These are phyloP conservation scores for Drosophila tsacasi DNA, from an alignment of 1,140 invertebrate species.

Conservation along the genomic window DNA sequence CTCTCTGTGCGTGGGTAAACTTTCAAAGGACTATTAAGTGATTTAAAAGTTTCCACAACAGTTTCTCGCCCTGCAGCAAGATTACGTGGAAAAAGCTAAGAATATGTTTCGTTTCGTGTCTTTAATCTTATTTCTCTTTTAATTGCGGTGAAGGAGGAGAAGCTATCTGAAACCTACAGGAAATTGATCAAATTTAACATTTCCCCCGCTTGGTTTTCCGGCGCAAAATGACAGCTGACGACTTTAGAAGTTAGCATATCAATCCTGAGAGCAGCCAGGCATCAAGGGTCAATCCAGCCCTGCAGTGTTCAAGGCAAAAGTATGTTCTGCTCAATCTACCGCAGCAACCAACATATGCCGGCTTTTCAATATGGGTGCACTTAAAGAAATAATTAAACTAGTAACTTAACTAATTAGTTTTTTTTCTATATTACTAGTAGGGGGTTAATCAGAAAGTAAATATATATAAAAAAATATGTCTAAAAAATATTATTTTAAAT, in stretches of 20 bases:
- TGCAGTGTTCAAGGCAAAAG: constrained; percentile 10
- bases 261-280: constrained; percentile 28
- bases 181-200: constrained; percentile 42
- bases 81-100: constrained; percentile 1
- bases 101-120: constrained; percentile 1
- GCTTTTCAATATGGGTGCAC: constrained; percentile 4
- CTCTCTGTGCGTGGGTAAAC: constrained; percentile 39
- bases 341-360: constrained; percentile 7
- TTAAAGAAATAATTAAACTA: neutral
- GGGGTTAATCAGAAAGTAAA: neutral
- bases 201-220: constrained; percentile 17
- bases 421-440: neutral
- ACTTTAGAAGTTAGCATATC: constrained; percentile 17
- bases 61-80: constrained; percentile 17
- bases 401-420: neutral
- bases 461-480: neutral
- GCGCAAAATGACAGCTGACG: constrained; percentile 15
- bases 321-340: constrained; percentile 20
- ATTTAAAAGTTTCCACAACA: constrained; percentile 63
- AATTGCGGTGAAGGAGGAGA: constrained; percentile 3
- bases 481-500: neutral
- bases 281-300: constrained; percentile 27
- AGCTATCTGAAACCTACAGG: constrained; percentile 22
- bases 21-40: constrained; percentile 66
- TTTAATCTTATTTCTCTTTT: constrained; percentile 12